phyloP scores from a whole-genome alignment of 2,888 invertebrate genomes.

The Acrocyrtus sp. region DNA sequence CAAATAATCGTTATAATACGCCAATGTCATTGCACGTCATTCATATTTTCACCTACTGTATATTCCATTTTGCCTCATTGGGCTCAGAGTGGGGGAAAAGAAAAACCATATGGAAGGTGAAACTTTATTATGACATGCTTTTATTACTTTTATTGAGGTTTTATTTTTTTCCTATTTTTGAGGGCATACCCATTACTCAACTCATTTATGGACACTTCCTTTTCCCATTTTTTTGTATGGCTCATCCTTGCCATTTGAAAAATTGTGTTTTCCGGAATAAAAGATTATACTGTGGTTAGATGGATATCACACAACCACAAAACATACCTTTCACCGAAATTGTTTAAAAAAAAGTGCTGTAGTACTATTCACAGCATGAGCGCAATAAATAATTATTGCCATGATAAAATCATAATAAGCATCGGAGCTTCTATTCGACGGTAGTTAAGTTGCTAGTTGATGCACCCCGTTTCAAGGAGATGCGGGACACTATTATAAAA shows the following conservation, averaged over 20 bases:
- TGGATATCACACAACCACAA: too few species aligned
- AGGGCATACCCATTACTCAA: constrained; percentile 8
- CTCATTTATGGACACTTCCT: constrained; percentile 4
- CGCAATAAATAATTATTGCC: too few species aligned
- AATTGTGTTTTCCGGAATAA: not conserved
- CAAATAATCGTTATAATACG: too few species aligned
- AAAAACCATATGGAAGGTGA: not conserved
- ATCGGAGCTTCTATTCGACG: too few species aligned
- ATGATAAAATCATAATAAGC: too few species aligned
- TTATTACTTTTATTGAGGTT: not conserved
- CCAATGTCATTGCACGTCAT: constrained; percentile 19
- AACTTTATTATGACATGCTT: constrained; percentile 1
- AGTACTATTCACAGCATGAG: too few species aligned
- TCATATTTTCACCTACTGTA: constrained; percentile 16
- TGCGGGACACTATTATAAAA: too few species aligned
- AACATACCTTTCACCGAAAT: too few species aligned
- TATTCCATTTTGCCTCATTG: not conserved
- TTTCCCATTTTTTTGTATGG: not conserved
- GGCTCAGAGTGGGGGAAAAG: not conserved
- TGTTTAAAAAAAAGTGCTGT: too few species aligned
- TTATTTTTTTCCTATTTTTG: not conserved
- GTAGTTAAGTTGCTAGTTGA: too few species aligned
- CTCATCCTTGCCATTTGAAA: constrained; percentile 1
- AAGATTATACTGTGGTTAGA: too few species aligned
- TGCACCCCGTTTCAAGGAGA: too few species aligned